These are phyloP conservation scores for Serrognathus titanus DNA, from an alignment of 2,888 invertebrate species.

Conservation along the genomic window DNA sequence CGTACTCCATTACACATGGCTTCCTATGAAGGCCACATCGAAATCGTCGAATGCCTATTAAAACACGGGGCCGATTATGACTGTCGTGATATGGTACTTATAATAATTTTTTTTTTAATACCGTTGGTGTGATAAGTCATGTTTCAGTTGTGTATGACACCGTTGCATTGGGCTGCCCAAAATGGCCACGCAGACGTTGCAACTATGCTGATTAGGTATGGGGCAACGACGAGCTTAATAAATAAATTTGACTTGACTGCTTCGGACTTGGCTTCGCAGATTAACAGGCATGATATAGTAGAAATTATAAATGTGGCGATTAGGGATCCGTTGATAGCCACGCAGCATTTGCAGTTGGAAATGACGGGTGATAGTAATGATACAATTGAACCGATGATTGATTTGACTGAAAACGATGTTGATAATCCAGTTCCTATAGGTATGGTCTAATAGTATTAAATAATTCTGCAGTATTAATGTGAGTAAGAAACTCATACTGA, in stretches of 20 bases:
- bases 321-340: conserved; percentile 32
- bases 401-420: conserved; percentile 15
- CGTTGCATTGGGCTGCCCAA: conserved; percentile 92
- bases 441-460: conserved; percentile 3
- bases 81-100: conserved; percentile 70
- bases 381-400: conserved; percentile 11
- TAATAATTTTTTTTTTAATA: background rate
- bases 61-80: conserved; percentile 69
- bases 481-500: no score
- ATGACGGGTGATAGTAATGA: conserved; percentile 23
- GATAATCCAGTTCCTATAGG: conserved; percentile 25
- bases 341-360: conserved; percentile 24
- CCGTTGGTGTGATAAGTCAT: background rate
- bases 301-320: conserved; percentile 52
- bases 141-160: conserved; percentile 78
- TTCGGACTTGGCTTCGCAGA: conserved; percentile 63
- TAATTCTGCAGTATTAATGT: no score
- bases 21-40: conserved; percentile 76
- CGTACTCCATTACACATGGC: conserved; percentile 89
- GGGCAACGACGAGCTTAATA: conserved; percentile 64
- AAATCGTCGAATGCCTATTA: conserved; percentile 68
- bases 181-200: conserved; percentile 70
- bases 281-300: conserved; percentile 60
- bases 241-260: conserved; percentile 76
- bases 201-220: conserved; percentile 65